Evolutionary conservation across 1,140 invertebrate genomes (phyloP), one percentile per base, ranked within the genome.

Genomic region (Rhynchophorus ferrugineus): DNA sequence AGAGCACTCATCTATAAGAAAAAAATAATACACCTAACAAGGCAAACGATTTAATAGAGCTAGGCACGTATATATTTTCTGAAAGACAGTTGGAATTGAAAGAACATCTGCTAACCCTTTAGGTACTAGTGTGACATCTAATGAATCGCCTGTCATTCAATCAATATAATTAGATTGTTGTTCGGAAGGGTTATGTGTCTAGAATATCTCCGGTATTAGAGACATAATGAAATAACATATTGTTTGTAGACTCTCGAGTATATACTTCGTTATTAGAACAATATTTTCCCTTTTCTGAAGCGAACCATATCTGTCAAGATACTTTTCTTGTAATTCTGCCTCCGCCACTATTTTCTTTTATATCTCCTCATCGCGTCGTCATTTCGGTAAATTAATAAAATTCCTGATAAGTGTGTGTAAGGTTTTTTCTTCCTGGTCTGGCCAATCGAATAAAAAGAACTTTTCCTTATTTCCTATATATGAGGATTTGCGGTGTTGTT

Each of bases 91-190:
- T 29, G 5, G 24, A 29, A 29, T 6, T 11, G 42, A 34, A 33
- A 42, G 43, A 54, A 58, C 56, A 58, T 58, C 51, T 58, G 57
- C 48, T 55, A 43, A 62, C 57, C 60, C 62, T 58, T 61, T 61
- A 53, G 46, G 59, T 29, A 29, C 24, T 64, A 51, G 58, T 65
- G 66, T 69, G 67, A 69, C 65, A 66, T 56, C 63, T 68, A 69
- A 69, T 69, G 67, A 69, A 69, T 68, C 63, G 66, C 53, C 67
- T 67, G 67, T 68, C 67, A 69, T 68, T 69, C 67, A 69, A 69
- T 69, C 67, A 69, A 67, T 67, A 65, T 69, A 68, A 69, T 68
- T 68, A 67, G 66, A 69, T 69, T 69, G 67, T 66, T 66, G 55
- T 56, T 47, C 42, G 44, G 58, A 69, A 69, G 67, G 63, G 65